These are phyloP conservation scores for Parnassius mnemosyne DNA, from an alignment of 2,888 invertebrate genomes.

Conservation along the genomic window DNA sequence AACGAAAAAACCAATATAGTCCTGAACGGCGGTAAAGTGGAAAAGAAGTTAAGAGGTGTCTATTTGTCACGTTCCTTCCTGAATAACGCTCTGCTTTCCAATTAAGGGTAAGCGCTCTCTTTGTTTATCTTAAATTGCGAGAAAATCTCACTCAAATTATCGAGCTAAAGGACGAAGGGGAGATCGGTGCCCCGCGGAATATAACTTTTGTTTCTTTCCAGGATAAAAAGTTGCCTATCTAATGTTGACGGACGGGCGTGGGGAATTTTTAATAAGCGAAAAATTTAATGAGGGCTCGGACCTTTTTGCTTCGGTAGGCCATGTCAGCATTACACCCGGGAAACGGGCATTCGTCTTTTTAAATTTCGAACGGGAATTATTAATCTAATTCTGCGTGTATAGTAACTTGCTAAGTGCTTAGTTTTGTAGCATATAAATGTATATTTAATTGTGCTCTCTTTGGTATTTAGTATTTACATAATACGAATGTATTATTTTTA, in stretches of 20 bases:
- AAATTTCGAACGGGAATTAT: slow-evolving; percentile 18
- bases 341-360: slow-evolving; percentile 47
- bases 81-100: slow-evolving; percentile 80
- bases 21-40: slow-evolving; percentile 70
- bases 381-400: slow-evolving; percentile 6
- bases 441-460: too few relatives aligned
- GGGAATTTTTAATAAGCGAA: slow-evolving; percentile 81
- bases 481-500: too few relatives aligned
- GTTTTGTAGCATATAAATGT: neutral
- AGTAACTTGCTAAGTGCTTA: slow-evolving; percentile 6
- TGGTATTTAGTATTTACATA: too few relatives aligned
- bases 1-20: slow-evolving; percentile 75
- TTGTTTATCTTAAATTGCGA: slow-evolving; percentile 81
- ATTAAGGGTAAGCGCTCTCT: slow-evolving; percentile 80
- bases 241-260: slow-evolving; percentile 65
- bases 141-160: slow-evolving; percentile 81
- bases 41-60: slow-evolving; percentile 81
- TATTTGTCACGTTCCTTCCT: slow-evolving; percentile 80
- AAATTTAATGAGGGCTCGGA: slow-evolving; percentile 75
- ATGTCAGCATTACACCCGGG: slow-evolving; percentile 56
- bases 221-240: slow-evolving; percentile 75
- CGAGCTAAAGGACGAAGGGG: slow-evolving; percentile 75
- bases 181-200: slow-evolving; percentile 65
- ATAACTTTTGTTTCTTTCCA: slow-evolving; percentile 72
- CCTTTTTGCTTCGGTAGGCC: slow-evolving; percentile 62